Evolutionary conservation across 2,797 vertebrate genomes (phyloP).

Genomic region (Graptemys geographica): DNA sequence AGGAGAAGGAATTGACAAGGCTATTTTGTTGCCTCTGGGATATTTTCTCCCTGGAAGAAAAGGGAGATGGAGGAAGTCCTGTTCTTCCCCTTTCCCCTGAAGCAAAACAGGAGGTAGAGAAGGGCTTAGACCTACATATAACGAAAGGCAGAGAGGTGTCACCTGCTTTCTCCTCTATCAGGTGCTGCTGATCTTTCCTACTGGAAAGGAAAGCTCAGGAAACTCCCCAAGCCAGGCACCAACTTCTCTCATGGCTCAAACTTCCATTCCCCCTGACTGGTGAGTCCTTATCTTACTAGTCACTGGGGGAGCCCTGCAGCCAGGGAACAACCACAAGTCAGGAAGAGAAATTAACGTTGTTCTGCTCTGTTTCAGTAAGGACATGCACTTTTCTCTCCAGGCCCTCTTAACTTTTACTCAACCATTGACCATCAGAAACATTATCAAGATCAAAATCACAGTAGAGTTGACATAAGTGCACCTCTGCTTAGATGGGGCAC

Average conservation of each 20-base stretch:
- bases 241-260: background rate
- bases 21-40: background rate
- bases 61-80: background rate
- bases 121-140: background rate
- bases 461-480: background rate
- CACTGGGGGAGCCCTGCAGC: background rate
- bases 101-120: background rate
- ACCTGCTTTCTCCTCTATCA: background rate
- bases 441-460: conserved; percentile 26
- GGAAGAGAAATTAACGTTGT: background rate
- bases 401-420: background rate
- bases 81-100: background rate
- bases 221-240: background rate
- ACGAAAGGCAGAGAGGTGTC: background rate
- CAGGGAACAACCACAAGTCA: background rate
- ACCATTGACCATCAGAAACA: conserved; percentile 9
- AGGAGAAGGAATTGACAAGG: background rate
- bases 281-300: background rate
- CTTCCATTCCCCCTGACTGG: background rate
- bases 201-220: background rate
- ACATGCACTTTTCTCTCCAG: too few relatives aligned
- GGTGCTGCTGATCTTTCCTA: background rate
- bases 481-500: background rate
- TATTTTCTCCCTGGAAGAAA: background rate
- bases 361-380: background rate